These are phyloP conservation scores for Coluber constrictor DNA, from an alignment of 2,797 vertebrate genomes.

Conservation along the genomic window DNA sequence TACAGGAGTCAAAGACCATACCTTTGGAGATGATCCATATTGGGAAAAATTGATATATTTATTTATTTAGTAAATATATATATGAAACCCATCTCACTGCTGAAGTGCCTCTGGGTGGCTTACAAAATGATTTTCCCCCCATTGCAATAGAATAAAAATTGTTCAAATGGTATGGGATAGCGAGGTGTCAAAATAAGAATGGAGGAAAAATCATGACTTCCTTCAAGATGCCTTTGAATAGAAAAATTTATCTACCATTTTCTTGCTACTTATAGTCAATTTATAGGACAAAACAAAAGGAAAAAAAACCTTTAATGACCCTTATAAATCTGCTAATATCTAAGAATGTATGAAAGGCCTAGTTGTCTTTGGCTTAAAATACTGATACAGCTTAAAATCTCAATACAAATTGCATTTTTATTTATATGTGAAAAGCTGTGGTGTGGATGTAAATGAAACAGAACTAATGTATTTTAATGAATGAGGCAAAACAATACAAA, in stretches of 20 bases:
- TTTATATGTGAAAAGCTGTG: not conserved
- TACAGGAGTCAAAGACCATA: not conserved
- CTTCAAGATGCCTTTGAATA: not conserved
- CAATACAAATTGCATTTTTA: not conserved
- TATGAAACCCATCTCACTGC: not conserved
- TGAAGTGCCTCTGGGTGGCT: not conserved
- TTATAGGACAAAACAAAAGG: not conserved
- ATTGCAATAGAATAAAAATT: not conserved
- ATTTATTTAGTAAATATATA: not conserved
- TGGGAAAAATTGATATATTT: not conserved
- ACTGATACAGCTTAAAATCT: not conserved
- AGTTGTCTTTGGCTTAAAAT: not conserved
- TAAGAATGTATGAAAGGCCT: not conserved
- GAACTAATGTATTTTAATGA: slow-evolving; percentile 20
- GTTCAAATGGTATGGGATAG: not conserved
- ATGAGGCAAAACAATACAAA: not conserved
- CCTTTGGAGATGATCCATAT: not conserved
- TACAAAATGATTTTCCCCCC: not conserved
- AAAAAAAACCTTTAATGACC: not conserved
- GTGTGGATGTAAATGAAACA: not conserved
- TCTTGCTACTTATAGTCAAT: not conserved
- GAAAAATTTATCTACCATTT: not conserved
- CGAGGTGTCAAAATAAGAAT: not conserved
- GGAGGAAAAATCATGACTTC: not conserved
- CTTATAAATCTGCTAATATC: not conserved